A percentile compares a stretch with the other conserved stretches of the same genome.
Conservation (phyloP, 2,113 vertebrate genomes). For the Chlorocebus sabaeus region DNA sequence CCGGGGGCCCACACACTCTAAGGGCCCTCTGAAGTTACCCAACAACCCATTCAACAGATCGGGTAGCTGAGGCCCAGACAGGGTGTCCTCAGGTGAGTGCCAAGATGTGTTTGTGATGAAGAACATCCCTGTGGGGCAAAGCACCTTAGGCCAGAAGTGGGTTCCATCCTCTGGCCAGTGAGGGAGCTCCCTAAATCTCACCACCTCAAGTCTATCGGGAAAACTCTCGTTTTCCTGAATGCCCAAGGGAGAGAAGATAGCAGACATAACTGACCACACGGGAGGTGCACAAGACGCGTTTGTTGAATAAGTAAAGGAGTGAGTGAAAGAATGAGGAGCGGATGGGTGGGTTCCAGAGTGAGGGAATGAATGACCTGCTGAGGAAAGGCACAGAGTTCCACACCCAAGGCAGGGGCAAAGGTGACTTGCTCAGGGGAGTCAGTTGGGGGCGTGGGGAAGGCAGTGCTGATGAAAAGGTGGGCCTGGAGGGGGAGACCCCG, state of each 20-base stretch:
- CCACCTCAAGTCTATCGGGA: neutral
- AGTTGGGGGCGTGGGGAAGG: neutral
- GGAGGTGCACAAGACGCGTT: fast-evolving
- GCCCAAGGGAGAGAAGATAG: neutral
- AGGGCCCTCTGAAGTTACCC: neutral
- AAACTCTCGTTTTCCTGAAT: neutral
- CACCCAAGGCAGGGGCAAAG: neutral
- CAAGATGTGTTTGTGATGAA: neutral
- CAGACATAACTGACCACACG: neutral
- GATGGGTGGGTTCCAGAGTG: fast-evolving
- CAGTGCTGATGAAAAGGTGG: no score
- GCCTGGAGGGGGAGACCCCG: neutral
- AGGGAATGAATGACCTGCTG: fast-evolving
- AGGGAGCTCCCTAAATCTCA: neutral
- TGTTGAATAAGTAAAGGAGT: neutral
- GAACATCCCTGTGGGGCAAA: neutral
- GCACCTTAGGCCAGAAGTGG: neutral
- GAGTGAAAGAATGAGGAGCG: fast-evolving
- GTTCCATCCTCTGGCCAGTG: no score
- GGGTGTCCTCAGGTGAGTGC: neutral
- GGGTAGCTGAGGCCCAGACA: neutral
- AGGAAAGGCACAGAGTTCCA: neutral
- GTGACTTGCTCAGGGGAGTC: neutral
- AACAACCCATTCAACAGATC: neutral
- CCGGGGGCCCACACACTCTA: neutral